Percentiles rank a stretch among this genome's conserved stretches.
Conservation (phyloP, 2,113 vertebrate genomes). For the Chionodraco myersi region DNA sequence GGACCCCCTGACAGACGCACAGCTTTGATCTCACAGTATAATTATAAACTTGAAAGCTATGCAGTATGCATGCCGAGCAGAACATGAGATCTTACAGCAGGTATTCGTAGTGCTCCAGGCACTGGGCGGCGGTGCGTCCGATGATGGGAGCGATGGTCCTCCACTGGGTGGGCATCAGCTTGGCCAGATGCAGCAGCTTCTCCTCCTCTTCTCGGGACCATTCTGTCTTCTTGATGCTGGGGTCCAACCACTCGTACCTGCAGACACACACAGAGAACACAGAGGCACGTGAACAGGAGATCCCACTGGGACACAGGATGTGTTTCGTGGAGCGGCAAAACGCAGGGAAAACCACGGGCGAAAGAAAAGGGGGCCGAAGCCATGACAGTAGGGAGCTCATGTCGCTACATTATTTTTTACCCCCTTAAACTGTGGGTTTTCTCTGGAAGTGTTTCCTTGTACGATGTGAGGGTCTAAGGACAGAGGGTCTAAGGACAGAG, state of each 20-base stretch:
- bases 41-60: neutral
- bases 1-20: no score
- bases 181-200: slow-evolving; percentile 96
- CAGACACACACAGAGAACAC: neutral
- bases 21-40: neutral
- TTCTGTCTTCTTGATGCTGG: slow-evolving; percentile 99
- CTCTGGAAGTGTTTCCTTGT: no score
- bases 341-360: no score
- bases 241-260: slow-evolving; percentile 99
- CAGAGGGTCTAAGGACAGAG: no score
- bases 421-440: no score
- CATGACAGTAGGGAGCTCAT: no score
- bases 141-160: slow-evolving; percentile 98
- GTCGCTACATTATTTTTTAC: no score
- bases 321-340: no score
- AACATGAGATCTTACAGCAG: slow-evolving; percentile 87
- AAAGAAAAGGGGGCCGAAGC: no score
- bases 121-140: slow-evolving; percentile 97
- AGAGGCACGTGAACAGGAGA: neutral
- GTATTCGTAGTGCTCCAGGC: slow-evolving; percentile 98
- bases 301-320: neutral
- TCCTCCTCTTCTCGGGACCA: slow-evolving; percentile 99
- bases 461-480: no score
- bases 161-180: slow-evolving; percentile 99
- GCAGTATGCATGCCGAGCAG: neutral